Conservation (phyloP, 2,113 vertebrate genomes). For the Baryphthengus martii region DNA sequence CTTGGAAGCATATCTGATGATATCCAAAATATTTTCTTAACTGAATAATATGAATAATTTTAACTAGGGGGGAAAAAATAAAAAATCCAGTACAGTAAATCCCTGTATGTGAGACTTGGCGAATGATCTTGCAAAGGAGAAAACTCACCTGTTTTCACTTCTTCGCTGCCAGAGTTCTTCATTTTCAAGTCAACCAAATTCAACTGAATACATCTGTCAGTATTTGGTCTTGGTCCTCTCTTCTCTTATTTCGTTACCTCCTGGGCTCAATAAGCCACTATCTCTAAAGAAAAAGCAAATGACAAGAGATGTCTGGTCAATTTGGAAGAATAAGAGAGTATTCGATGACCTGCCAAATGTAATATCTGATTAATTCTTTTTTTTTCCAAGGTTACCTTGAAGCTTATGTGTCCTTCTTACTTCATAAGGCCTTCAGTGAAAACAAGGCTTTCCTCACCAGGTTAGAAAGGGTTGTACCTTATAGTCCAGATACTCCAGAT, state of each 20-base stretch:
- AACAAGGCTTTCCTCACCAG: neutral
- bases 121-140: neutral
- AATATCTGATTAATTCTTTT: neutral
- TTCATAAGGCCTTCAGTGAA: neutral
- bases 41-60: neutral
- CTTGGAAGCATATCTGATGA: neutral
- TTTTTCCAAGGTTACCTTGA: neutral
- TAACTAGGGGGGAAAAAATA: neutral
- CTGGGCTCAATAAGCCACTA: neutral
- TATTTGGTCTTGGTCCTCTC: neutral
- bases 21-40: slow-evolving; percentile 17
- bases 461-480: neutral
- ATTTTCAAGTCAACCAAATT: neutral
- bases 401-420: neutral
- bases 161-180: neutral
- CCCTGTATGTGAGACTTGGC: neutral
- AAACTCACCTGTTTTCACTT: neutral
- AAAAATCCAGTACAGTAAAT: neutral
- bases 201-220: neutral
- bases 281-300: neutral
- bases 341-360: neutral
- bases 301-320: neutral
- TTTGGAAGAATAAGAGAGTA: neutral
- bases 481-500: neutral
- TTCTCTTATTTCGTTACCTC: neutral